phyloP scores from a whole-genome alignment of 1,140 invertebrate species.

The Micrasema minimum region DNA sequence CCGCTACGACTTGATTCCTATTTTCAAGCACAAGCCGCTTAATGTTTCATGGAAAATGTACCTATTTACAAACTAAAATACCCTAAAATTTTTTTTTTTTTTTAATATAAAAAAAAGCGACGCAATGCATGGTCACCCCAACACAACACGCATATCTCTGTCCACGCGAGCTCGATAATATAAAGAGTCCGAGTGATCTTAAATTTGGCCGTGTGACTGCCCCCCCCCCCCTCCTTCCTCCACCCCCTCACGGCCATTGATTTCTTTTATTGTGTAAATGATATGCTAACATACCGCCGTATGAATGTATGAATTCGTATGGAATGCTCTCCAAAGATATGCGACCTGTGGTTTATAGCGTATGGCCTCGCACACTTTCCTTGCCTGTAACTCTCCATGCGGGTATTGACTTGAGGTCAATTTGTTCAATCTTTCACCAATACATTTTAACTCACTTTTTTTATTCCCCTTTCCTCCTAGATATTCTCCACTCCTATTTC shows the following conservation, averaged over 20 bases:
- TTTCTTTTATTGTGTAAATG: conserved; percentile 43
- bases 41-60: too few relatives aligned
- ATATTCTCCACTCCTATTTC: too few relatives aligned
- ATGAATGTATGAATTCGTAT: conserved; percentile 40
- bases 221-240: not conserved
- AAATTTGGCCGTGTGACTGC: conserved; percentile 31
- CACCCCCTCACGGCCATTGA: conserved; percentile 4
- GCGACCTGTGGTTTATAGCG: conserved; percentile 34
- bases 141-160: conserved; percentile 3
- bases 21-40: too few relatives aligned
- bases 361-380: conserved; percentile 34
- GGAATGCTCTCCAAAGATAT: conserved; percentile 37
- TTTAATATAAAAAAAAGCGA: too few relatives aligned
- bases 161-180: conserved; percentile 30
- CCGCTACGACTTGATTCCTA: too few relatives aligned
- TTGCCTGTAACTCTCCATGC: conserved; percentile 24
- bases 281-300: conserved; percentile 36
- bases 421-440: too few relatives aligned
- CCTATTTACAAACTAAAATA: too few relatives aligned
- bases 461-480: too few relatives aligned
- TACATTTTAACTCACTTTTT: too few relatives aligned
- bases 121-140: too few relatives aligned
- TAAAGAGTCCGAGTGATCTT: conserved; percentile 31
- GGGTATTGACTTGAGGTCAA: conserved; percentile 30
- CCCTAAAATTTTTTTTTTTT: too few relatives aligned